Base-by-base conservation (phyloP, 2,888 invertebrate species). In the Polydrusus pterygomalis region DNA sequence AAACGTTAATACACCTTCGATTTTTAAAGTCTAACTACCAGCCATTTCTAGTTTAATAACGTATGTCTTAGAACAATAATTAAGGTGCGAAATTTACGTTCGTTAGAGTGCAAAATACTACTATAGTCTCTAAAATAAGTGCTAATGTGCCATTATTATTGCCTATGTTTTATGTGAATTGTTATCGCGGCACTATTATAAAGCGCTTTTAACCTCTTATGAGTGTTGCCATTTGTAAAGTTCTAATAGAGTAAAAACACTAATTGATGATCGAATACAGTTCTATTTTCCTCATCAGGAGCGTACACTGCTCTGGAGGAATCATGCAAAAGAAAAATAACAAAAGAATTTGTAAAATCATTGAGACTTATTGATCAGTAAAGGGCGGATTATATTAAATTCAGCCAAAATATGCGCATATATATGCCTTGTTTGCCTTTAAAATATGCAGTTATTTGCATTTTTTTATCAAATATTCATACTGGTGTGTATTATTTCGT, bases 21-120 rank as follows among this genome's bases (percentile, higher is more conserved):
- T 75, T 75, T 75, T 70, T 74, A 47, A 20, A 25, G 17, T 56
- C 70, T 54, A 58, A 70, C 60, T 75, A 60, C 65, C 17, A 56
- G 68, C 73, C 15, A 72, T 74, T 75, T 68, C 71, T 45, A 68
- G 56, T 68, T 71, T 75, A 75, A 75, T 75, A 75, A 75, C 75
- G 75, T 67, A 68, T 67, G 71, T 68, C 71, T 71, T 75, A 63
- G 71, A 71, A 56, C 68, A 74, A 77, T 74, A 77, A 77, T 77
- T 77, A 77, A 74, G 74, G 77, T 68, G 62, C 40, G 54, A 74
- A 74, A 77, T 77, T 77, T 77, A 77, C 77, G 77, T 77, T 77
- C 72, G 73, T 69, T 69, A 73, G 60, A 70, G 74, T 67, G 70
- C 77, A 74, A 77, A 75, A 71, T 68, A 70, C 75, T 63, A 71